Conservation (phyloP, 2,113 vertebrate genomes). For the Sinocyclocheilus rhinocerous region DNA sequence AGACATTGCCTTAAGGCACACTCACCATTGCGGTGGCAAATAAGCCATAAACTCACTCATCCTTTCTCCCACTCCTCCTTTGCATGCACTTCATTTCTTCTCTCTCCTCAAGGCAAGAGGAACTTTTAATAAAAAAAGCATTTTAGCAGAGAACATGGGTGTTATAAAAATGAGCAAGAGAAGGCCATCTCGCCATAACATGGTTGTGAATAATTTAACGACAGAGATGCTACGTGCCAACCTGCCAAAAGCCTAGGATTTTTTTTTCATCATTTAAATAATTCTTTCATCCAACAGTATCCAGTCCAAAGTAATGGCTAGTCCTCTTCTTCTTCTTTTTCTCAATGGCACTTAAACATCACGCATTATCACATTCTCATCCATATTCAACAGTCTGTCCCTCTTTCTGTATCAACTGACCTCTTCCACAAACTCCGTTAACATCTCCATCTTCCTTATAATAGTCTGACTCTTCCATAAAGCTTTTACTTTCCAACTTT, state of each 20-base stretch:
- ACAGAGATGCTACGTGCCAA: constrained; percentile 54
- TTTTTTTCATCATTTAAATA: constrained; percentile 46
- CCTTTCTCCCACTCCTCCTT: constrained; percentile 60
- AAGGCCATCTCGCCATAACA: constrained; percentile 57
- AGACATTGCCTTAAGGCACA: constrained; percentile 11
- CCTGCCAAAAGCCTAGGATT: constrained; percentile 60
- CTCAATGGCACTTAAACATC: constrained; percentile 46
- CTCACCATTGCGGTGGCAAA: constrained; percentile 61
- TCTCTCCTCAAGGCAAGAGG: constrained; percentile 58
- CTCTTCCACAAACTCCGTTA: constrained; percentile 25
- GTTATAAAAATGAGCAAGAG: constrained; percentile 61
- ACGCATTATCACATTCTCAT: constrained; percentile 62
- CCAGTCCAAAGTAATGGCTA: constrained; percentile 45
- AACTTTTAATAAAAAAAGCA: constrained; percentile 67
- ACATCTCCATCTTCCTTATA: constrained; percentile 36
- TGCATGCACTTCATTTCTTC: constrained; percentile 69
- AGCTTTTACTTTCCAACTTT: constrained; percentile 24
- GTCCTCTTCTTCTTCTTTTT: constrained; percentile 41
- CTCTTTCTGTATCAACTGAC: constrained; percentile 18
- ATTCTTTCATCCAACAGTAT: constrained; percentile 34
- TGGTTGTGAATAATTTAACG: constrained; percentile 68
- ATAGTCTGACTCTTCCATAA: not conserved
- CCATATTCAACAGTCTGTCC: constrained; percentile 60
- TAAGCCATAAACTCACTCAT: constrained; percentile 57
- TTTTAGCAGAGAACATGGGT: constrained; percentile 63